Conservation (phyloP, 1,140 invertebrate species). For the Streblospio benedicti region DNA sequence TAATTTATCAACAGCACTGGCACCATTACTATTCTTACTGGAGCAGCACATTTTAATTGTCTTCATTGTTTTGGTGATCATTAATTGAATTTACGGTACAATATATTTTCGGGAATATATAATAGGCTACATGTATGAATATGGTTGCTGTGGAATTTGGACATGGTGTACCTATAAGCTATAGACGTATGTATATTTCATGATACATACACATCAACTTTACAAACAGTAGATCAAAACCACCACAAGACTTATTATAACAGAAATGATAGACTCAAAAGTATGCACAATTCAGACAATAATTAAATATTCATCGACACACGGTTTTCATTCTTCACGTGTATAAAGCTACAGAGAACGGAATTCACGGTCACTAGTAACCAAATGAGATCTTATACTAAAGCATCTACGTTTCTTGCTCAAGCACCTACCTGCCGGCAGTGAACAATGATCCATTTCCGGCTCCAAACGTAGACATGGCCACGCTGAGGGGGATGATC, state of each 20-base stretch:
- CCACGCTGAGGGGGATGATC: conserved; percentile 37
- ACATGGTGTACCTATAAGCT: too few relatives aligned
- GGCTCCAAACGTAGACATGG: conserved; percentile 41
- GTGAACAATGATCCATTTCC: conserved; percentile 53
- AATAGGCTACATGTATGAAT: too few relatives aligned
- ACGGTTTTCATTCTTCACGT: neutral
- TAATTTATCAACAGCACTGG: neutral
- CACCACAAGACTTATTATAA: neutral
- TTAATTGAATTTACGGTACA: too few relatives aligned
- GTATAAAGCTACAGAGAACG: neutral
- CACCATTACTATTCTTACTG: neutral
- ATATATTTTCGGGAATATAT: too few relatives aligned
- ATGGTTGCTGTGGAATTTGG: too few relatives aligned
- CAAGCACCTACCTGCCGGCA: conserved; percentile 57
- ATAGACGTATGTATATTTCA: too few relatives aligned
- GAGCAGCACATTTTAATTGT: too few relatives aligned
- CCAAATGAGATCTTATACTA: neutral
- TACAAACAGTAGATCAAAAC: too few relatives aligned
- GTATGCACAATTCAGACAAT: neutral
- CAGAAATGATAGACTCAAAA: neutral
- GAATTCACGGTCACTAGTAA: neutral
- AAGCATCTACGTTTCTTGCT: neutral
- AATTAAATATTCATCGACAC: neutral
- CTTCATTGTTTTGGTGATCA: too few relatives aligned
- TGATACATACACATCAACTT: too few relatives aligned